A percentile compares a stretch with the other conserved stretches of the same genome.
phyloP scores from a whole-genome alignment of 2,888 invertebrate genomes.

The Petrophora chlorosata region DNA sequence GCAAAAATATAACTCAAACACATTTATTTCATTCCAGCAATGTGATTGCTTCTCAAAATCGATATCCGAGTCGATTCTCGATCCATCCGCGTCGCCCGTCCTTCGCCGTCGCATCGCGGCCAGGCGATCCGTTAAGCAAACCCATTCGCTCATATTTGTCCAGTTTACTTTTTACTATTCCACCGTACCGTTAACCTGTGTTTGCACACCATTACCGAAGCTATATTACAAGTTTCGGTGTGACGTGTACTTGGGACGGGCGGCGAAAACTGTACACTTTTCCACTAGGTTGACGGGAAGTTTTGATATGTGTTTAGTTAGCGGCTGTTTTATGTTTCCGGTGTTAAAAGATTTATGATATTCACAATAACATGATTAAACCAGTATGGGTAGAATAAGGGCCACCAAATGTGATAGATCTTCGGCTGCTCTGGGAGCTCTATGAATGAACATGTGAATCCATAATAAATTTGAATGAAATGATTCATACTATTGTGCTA shows the following conservation, averaged over 20 bases:
- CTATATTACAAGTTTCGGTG: conserved; percentile 37
- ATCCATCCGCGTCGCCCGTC: conserved; percentile 19
- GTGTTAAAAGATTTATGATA: conserved; percentile 16
- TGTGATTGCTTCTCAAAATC: conserved; percentile 1
- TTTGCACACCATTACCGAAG: conserved; percentile 74
- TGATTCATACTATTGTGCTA: too few species aligned
- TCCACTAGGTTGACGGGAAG: conserved; percentile 16
- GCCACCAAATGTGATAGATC: too few species aligned
- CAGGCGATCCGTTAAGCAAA: conserved; percentile 73
- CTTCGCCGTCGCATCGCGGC: conserved; percentile 38
- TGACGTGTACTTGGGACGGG: conserved; percentile 16
- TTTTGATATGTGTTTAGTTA: conserved; percentile 14
- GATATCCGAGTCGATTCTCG: conserved; percentile 9
- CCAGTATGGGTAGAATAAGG: neutral
- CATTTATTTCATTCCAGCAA: neutral
- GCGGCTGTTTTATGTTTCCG: conserved; percentile 31
- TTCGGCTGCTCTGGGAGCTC: too few species aligned
- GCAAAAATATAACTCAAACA: neutral
- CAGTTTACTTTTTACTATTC: conserved; percentile 80
- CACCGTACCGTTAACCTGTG: conserved; percentile 70
- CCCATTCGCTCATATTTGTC: conserved; percentile 77
- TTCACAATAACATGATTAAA: conserved; percentile 11
- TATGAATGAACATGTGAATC: too few species aligned
- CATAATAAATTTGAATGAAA: too few species aligned
- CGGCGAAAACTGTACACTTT: conserved; percentile 4